Evolutionary conservation across 2,888 invertebrate species (phyloP), one percentile per base, ranked within the genome.

Genomic region (Thera britannica): DNA sequence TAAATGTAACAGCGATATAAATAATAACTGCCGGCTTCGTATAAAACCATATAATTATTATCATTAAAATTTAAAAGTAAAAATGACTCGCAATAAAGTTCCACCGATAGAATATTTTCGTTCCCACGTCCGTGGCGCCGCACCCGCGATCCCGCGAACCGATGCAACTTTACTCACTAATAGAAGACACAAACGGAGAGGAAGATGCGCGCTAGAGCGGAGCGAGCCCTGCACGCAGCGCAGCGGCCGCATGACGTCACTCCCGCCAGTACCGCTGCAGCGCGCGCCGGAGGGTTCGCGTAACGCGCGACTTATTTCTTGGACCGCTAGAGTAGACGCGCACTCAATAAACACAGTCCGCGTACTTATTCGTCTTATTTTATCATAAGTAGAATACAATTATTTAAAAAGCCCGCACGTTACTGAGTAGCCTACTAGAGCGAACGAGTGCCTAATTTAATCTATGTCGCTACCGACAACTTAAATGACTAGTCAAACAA

Each of bases 1-100:
- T 46, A 46, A 2, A 9, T 2, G 2, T 7, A 46, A 46, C 38
- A 51, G 12, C n/a, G 8, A 41, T 8, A 48, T 3, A 62, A 63
- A 59, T 64, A 77, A 77, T 69, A 77, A 81, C 71, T 76, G 66
- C 67, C 61, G 60, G 63, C 66, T 76, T 83, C 88, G 90, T 92
- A 92, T 88, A 92, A 92, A 92, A 92, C 89, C 92, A 91, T 92
- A 89, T 90, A 84, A 83, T 83, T 79, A 90, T 90, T 90, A 90
- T 88, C 81, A 85, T 90, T 92, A 90, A 90, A 92, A 89, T 85
- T 85, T 87, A 79, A 89, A 92, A 91, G 87, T 90, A 90, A 89
- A 90, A 89, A 86, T 88, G 77, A 85, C 82, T 90, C 83, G 83
- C 85, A 88, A 23, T 23, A 23, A 81, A 83, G 83, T 74, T 83